Conservation (phyloP, 2,113 vertebrate genomes). For the Bostrychus sinensis region DNA sequence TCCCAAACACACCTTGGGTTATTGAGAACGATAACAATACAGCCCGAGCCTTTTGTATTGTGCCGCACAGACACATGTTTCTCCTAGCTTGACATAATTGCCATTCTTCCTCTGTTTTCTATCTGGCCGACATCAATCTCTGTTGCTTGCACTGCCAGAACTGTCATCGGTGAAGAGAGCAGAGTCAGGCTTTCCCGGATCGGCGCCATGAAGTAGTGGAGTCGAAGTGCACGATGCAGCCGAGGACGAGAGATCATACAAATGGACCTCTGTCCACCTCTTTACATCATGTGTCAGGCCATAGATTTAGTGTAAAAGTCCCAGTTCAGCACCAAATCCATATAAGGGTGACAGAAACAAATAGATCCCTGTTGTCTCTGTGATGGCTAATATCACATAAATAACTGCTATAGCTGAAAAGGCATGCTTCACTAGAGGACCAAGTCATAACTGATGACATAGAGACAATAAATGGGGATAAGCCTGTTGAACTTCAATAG, state of each 20-base stretch:
- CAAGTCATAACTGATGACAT: conserved; percentile 37
- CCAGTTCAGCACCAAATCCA: conserved; percentile 58
- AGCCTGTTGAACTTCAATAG: conserved; percentile 15
- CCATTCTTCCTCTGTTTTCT: conserved; percentile 81
- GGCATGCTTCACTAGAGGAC: conserved; percentile 15
- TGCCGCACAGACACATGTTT: conserved; percentile 78
- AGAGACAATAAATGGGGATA: conserved; percentile 22
- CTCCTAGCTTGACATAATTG: conserved; percentile 81
- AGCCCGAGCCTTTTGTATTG: conserved; percentile 69
- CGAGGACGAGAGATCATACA: conserved; percentile 68
- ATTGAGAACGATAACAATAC: conserved; percentile 81
- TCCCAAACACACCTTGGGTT: conserved; percentile 79
- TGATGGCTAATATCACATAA: conserved; percentile 54
- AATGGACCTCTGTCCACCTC: conserved; percentile 53
- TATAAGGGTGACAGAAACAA: conserved; percentile 60
- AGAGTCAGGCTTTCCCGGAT: conserved; percentile 60
- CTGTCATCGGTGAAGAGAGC: conserved; percentile 63
- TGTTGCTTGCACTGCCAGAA: conserved; percentile 78
- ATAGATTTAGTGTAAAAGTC: conserved; percentile 65
- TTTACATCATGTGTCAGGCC: conserved; percentile 62
- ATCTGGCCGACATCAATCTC: conserved; percentile 83
- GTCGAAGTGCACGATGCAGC: conserved; percentile 59
- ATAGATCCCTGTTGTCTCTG: conserved; percentile 61
- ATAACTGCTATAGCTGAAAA: conserved; percentile 39
- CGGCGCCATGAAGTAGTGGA: conserved; percentile 60